A percentile compares a stretch with the other conserved stretches of the same genome.
These are phyloP conservation scores for Mohoua ochrocephala DNA, from an alignment of 2,113 vertebrate species.

Conservation along the genomic window DNA sequence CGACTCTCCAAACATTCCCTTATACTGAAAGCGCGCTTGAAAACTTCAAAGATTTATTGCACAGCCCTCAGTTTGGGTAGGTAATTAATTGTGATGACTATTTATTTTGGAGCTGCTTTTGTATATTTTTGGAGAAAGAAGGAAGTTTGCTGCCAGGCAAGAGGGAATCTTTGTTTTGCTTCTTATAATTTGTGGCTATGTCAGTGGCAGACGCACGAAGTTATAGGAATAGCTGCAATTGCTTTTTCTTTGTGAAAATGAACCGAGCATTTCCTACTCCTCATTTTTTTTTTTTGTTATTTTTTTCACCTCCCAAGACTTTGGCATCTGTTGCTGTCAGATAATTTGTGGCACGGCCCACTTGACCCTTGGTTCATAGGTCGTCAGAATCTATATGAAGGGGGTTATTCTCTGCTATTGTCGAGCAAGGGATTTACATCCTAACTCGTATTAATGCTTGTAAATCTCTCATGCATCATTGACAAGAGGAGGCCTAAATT, in stretches of 20 bases:
- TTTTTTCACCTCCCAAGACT: not conserved
- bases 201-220: not conserved
- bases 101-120: constrained; percentile 45
- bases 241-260: not conserved
- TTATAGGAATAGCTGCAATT: not conserved
- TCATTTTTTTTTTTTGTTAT: not conserved
- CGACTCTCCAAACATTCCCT: not conserved
- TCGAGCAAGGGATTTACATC: constrained; percentile 59
- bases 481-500: constrained; percentile 52
- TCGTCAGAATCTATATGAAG: constrained; percentile 62
- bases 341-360: constrained; percentile 40
- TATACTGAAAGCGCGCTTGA: not conserved
- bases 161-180: constrained; percentile 32
- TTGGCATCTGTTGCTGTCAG: constrained; percentile 56
- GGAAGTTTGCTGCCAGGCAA: constrained; percentile 13
- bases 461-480: constrained; percentile 63
- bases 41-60: constrained; percentile 36
- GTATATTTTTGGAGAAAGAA: not conserved
- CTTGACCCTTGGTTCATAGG: constrained; percentile 69
- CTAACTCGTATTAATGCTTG: constrained; percentile 63
- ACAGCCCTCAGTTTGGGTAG: not conserved
- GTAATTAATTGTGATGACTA: constrained; percentile 46
- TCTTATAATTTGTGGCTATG: constrained; percentile 15
- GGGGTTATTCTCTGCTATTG: constrained; percentile 62
- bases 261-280: not conserved